Evolutionary conservation across 1,140 invertebrate genomes (phyloP).

Genomic region (Portunus trituberculatus): DNA sequence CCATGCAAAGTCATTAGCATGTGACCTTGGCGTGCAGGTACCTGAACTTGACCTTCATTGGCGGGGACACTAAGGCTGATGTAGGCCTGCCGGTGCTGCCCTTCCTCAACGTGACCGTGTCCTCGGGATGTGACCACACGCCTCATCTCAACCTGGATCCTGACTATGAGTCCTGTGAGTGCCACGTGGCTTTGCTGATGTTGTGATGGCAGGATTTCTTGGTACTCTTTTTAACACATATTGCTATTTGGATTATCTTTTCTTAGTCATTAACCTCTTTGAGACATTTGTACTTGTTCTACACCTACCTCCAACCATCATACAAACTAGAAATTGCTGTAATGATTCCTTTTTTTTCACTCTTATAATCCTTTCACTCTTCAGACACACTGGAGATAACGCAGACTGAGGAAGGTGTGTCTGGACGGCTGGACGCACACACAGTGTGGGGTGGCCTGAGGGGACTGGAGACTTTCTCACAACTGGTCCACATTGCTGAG

Average conservation of each 20-base stretch:
- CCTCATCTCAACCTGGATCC: slow-evolving; percentile 65
- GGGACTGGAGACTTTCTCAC: slow-evolving; percentile 90
- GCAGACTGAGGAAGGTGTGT: slow-evolving; percentile 24
- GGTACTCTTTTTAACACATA: not conserved
- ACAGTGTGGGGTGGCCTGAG: slow-evolving; percentile 88
- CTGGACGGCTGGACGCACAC: slow-evolving; percentile 51
- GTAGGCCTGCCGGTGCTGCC: slow-evolving; percentile 44
- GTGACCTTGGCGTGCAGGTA: slow-evolving; percentile 36
- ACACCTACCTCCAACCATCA: not conserved
- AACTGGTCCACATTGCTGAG: slow-evolving; percentile 82
- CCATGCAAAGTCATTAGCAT: not conserved
- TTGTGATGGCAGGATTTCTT: not conserved
- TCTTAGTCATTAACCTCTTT: not conserved
- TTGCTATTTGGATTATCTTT: not conserved
- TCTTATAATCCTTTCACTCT: too few relatives aligned
- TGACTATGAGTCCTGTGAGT: slow-evolving; percentile 67
- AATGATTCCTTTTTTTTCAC: not conserved
- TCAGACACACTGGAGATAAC: slow-evolving; percentile 31
- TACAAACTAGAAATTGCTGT: too few relatives aligned
- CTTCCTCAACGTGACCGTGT: slow-evolving; percentile 54
- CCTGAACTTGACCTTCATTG: slow-evolving; percentile 60
- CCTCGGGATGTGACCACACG: slow-evolving; percentile 66
- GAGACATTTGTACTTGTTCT: not conserved
- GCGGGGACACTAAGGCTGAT: slow-evolving; percentile 47
- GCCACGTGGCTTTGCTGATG: not conserved